Base-by-base conservation (phyloP, 2,888 invertebrate genomes). In the Leptogaster cylindrica region DNA sequence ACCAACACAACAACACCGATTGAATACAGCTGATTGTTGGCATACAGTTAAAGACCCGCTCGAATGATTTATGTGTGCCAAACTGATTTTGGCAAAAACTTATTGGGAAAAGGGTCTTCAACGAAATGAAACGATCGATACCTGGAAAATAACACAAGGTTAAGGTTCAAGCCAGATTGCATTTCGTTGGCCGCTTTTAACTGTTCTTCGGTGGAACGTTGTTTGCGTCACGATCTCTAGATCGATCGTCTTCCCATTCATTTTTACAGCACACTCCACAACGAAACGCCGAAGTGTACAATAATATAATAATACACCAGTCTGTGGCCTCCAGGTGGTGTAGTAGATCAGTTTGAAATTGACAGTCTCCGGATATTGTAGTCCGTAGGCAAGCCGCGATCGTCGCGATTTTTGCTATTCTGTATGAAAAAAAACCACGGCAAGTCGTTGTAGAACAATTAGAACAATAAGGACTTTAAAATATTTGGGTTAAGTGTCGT, bases 341-440 rank as follows among this genome's bases (percentile, higher is more conserved):
- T 20, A 39, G 55, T 55, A 55, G 55, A 55, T 55, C 55, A 55
- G 55, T 55, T 23, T 39, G 36, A 39, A 36, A 33, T 55, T 55
- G 55, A 55, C 55, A 55, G 55, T 36, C 55, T 33, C 39, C 55
- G 39, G 36, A 12, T 52, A 16, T 31, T 20, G 18, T 16, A 52
- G 36, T 7, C 39, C 23, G 55, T 23, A 20, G 10, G n/a, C 20
- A 55, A 23, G 16, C 36, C 23, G 55, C 31, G 36, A 55, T 36
- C 39, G 20, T 6, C 3, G 20, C 5, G 39, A 10, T 23, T 55
- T 36, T 20, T 25, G 33, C 18, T 33, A 4, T 12, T 39, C 18
- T 14, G 14, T 41, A 18, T 41, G 18, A 3, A 41, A 18, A 41
- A 16, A 41, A 5, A 1, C 10, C 18, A 18, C 41, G 33, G 18